phyloP scores from a whole-genome alignment of 2,888 invertebrate genomes.

The Odontocolon sp. region DNA sequence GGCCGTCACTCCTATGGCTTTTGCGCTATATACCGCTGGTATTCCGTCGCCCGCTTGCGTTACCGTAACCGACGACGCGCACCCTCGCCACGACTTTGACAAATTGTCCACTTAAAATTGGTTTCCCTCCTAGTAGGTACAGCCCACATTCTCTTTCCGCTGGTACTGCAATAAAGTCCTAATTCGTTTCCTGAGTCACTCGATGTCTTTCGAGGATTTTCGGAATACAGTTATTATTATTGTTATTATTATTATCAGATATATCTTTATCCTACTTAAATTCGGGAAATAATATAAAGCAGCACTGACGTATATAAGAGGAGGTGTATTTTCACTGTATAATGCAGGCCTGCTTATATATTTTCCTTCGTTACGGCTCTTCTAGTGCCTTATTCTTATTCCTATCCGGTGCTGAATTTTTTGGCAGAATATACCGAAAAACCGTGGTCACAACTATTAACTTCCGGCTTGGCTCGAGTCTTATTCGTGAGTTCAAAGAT shows the following conservation, averaged over 20 bases:
- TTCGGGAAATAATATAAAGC: background rate
- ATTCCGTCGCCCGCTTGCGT: slow-evolving; percentile 22
- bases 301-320: background rate
- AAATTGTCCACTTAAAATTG: slow-evolving; percentile 57
- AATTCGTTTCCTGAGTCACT: slow-evolving; percentile 34
- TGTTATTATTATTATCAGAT: background rate
- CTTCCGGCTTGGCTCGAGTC: slow-evolving; percentile 52
- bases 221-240: background rate
- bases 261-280: background rate
- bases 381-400: slow-evolving; percentile 49
- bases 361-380: background rate
- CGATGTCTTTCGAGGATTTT: slow-evolving; percentile 22
- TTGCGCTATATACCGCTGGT: slow-evolving; percentile 1
- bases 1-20: slow-evolving; percentile 52
- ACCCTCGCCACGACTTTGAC: slow-evolving; percentile 49
- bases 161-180: slow-evolving; percentile 19
- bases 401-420: slow-evolving; percentile 57
- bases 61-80: slow-evolving; percentile 39
- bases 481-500: slow-evolving; percentile 33
- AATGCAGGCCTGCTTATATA: slow-evolving; percentile 21
- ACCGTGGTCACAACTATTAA: slow-evolving; percentile 54
- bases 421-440: slow-evolving; percentile 56
- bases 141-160: slow-evolving; percentile 15
- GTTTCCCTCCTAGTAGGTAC: slow-evolving; percentile 29
- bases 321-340: background rate